phyloP scores from a whole-genome alignment of 2,888 invertebrate species.

The Yponomeuta malinellus region DNA sequence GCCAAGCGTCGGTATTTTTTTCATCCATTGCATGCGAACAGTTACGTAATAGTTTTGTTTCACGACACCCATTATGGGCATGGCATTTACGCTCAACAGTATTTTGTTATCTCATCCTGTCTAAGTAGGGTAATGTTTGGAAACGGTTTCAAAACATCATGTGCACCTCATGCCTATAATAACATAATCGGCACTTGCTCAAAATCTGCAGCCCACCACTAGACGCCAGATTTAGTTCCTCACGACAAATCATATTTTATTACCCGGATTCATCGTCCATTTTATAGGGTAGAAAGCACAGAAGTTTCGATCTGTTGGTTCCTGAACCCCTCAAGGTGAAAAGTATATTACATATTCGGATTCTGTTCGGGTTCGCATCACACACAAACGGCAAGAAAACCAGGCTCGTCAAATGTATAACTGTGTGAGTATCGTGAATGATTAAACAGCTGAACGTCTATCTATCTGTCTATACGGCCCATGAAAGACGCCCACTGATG shows the following conservation, averaged over 20 bases:
- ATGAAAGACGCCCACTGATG: too few species aligned
- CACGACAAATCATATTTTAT: conserved; percentile 13
- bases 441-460: too few species aligned
- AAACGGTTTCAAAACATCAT: background rate
- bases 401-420: too few species aligned
- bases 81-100: background rate
- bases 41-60: background rate
- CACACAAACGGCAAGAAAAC: too few species aligned
- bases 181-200: background rate
- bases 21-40: too few species aligned
- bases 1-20: too few species aligned
- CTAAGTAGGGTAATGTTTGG: background rate
- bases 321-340: background rate
- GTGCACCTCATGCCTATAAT: background rate
- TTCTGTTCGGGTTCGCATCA: too few species aligned
- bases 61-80: background rate
- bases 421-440: too few species aligned
- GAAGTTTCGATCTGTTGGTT: background rate
- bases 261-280: conserved; percentile 21
- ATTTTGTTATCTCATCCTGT: conserved; percentile 1
- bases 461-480: too few species aligned
- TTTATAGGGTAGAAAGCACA: background rate
- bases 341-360: too few species aligned
- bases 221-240: background rate
- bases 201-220: too few species aligned